Conservation (phyloP, 1,140 invertebrate genomes). For the Lutraria rhynchaena region DNA sequence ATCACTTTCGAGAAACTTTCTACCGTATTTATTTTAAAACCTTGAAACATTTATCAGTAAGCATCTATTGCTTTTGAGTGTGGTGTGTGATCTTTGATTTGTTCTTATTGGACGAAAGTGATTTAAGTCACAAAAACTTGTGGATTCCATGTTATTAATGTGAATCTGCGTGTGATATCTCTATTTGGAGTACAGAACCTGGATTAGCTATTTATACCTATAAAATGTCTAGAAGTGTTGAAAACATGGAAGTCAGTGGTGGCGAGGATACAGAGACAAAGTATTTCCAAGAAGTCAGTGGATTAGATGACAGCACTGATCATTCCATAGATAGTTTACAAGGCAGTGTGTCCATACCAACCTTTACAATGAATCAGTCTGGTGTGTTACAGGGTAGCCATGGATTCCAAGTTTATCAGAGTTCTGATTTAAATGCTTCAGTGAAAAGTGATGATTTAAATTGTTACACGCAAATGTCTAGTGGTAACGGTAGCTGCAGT, state of each 20-base stretch:
- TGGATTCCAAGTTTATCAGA: constrained; percentile 33
- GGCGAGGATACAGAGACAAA: constrained; percentile 2
- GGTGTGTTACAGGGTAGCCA: constrained; percentile 32
- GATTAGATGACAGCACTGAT: not conserved
- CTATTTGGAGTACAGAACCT: no score
- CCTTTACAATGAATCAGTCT: constrained; percentile 32
- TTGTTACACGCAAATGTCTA: no score
- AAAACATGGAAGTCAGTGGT: constrained; percentile 2
- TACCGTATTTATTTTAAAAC: no score
- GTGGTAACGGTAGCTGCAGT: not conserved
- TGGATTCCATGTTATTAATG: no score
- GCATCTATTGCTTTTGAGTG: no score
- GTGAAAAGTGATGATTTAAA: not conserved
- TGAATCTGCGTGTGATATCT: no score
- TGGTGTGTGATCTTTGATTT: no score
- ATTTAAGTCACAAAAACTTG: no score
- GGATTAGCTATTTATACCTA: no score
- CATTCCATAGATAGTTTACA: constrained; percentile 31
- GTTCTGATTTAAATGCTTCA: constrained; percentile 11
- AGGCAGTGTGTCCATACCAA: not conserved
- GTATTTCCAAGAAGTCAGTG: constrained; percentile 7
- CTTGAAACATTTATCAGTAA: no score
- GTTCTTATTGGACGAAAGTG: no score
- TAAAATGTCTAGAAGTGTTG: constrained; percentile 2
- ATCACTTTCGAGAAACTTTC: no score